Conservation (phyloP, 2,113 vertebrate species). For the Alligator sinensis region DNA sequence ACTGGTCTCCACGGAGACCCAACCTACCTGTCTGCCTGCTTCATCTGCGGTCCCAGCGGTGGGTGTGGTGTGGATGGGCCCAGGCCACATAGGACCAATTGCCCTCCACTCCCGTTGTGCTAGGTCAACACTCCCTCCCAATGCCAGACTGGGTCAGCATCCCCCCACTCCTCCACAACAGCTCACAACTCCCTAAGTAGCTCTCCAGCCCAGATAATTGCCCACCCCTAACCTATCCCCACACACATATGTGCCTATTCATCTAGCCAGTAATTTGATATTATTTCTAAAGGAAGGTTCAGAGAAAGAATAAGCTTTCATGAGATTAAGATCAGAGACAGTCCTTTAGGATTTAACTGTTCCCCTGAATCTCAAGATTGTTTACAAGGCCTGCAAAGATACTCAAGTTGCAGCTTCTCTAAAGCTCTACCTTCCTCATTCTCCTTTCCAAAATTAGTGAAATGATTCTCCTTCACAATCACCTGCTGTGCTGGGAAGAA, state of each 20-base stretch:
- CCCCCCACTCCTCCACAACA: too few relatives aligned
- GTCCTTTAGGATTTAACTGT: slow-evolving; percentile 30
- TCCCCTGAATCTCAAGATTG: not conserved
- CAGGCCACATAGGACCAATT: too few relatives aligned
- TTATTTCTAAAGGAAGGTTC: not conserved
- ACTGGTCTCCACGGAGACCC: too few relatives aligned
- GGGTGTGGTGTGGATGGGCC: too few relatives aligned
- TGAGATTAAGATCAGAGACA: slow-evolving; percentile 35
- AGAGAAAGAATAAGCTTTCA: slow-evolving; percentile 55
- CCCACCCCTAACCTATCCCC: too few relatives aligned
- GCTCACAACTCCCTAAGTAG: too few relatives aligned
- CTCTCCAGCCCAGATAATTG: too few relatives aligned
- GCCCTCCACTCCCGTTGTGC: too few relatives aligned
- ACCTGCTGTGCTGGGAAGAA: not conserved
- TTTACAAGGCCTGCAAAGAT: not conserved
- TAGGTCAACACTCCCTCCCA: too few relatives aligned
- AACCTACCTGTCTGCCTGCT: too few relatives aligned
- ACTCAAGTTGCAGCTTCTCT: not conserved
- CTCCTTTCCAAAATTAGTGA: not conserved
- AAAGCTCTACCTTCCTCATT: not conserved
- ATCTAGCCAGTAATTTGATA: not conserved
- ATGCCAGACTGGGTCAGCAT: too few relatives aligned
- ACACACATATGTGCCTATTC: not conserved
- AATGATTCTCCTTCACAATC: slow-evolving; percentile 14
- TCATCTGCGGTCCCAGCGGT: too few relatives aligned